Evolutionary conservation across 1,140 invertebrate species (phyloP).

Genomic region (Samia ricini): DNA sequence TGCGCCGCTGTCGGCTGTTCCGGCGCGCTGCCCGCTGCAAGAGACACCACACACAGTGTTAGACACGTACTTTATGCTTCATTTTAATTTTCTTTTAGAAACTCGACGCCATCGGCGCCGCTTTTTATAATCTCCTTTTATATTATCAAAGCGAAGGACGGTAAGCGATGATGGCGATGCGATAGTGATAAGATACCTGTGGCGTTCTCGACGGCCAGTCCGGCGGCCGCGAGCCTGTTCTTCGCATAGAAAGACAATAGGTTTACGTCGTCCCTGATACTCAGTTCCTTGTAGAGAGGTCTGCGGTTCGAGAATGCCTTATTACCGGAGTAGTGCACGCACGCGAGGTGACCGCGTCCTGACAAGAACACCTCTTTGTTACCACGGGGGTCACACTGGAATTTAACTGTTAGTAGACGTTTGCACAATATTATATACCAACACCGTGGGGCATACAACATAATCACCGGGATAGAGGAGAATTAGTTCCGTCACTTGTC

Average conservation of each 20-base stretch:
- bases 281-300: constrained; percentile 82
- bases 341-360: constrained; percentile 86
- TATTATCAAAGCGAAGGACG: constrained; percentile 58
- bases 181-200: constrained; percentile 65
- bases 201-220: constrained; percentile 65
- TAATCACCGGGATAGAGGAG: not conserved
- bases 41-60: constrained; percentile 77
- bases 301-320: constrained; percentile 85
- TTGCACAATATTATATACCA: constrained; percentile 11
- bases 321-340: constrained; percentile 87
- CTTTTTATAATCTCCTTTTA: constrained; percentile 45
- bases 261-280: constrained; percentile 84
- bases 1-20: constrained; percentile 76
- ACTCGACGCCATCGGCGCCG: constrained; percentile 39
- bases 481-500: constrained; percentile 9
- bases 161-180: constrained; percentile 57
- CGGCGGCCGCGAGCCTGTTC: constrained; percentile 82
- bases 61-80: constrained; percentile 66
- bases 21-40: constrained; percentile 74
- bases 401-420: constrained; percentile 44
- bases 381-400: constrained; percentile 55
- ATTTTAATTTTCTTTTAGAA: constrained; percentile 47
- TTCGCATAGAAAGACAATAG: constrained; percentile 87
- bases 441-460: constrained; percentile 11
- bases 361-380: constrained; percentile 65